Evolutionary conservation across 1,140 invertebrate genomes (phyloP), one percentile per base, ranked within the genome.

Genomic region (Dendrolimus punctatus): DNA sequence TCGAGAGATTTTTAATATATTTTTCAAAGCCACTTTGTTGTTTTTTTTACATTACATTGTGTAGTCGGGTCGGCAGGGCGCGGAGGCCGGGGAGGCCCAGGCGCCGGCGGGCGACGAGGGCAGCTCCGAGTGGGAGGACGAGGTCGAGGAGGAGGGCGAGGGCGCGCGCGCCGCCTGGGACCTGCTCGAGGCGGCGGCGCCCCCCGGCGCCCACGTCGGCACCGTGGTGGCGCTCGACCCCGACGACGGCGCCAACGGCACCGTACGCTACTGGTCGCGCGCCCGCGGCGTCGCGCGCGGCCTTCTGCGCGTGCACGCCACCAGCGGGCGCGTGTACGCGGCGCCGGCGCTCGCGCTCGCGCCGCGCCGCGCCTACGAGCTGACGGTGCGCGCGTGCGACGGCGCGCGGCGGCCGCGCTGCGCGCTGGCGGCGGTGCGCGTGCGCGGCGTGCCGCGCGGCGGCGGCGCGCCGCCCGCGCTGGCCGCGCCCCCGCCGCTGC

Each of bases 221-320:
- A 80, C 78, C 40, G 75, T 97, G 48, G 88, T 95, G 40, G 96
- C 96, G 4, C 91, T 93, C 49, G 96, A 99, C 77, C 88, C 90
- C 66, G 97, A 98, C 80, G 88, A 89, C 49, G 95, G 93, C 4
- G 89, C 89, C 46, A 98, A 97, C 88, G 95, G 93, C 40, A 90
- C 92, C 51, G 90, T 98, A 52, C 72, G 69, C 2, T 83, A 83
- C 68, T 66, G 64, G 40, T 60, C 60, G 57, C 64, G 77, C 5
- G 77, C 68, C 6, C 72, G 77, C 8, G 80, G 77, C 45, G 55
- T 60, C 5, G 77, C 73, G 46, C 71, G 74, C 47, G 70, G 69
- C 5, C 56, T 62, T 58, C 57, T 80, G 60, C 75, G 75, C 6
- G 70, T 80, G 60, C 66, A 72, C 60, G 71, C 73, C 40, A 49